Evolutionary conservation across 2,797 vertebrate species (phyloP).

Genomic region (Tangara arthus): DNA sequence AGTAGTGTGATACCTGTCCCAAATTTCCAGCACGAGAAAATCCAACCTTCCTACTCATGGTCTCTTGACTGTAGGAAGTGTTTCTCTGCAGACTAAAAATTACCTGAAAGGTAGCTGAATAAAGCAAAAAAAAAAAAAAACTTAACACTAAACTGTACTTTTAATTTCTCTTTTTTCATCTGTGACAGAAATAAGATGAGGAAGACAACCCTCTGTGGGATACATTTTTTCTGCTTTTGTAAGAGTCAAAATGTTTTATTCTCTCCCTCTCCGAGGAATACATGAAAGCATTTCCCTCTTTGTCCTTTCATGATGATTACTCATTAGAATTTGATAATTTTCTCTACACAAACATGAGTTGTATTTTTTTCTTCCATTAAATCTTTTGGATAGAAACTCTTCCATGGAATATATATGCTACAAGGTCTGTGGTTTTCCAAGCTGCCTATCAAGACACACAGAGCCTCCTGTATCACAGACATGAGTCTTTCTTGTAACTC

Average conservation of each 20-base stretch:
- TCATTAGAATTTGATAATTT: not conserved
- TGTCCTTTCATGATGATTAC: not conserved
- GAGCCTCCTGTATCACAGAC: conserved; percentile 12
- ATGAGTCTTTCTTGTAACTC: conserved; percentile 41
- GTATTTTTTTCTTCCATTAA: not conserved
- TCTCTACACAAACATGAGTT: not conserved
- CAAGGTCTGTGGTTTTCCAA: not conserved
- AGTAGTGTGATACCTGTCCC: not conserved
- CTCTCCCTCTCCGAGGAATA: not conserved
- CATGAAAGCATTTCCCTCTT: not conserved
- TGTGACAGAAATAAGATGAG: not conserved
- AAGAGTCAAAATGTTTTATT: not conserved
- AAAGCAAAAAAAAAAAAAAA: conserved; percentile 17
- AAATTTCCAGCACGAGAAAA: not conserved
- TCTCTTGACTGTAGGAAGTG: not conserved
- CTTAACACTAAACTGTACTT: not conserved
- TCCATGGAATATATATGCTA: not conserved
- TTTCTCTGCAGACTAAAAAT: not conserved
- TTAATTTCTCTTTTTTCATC: not conserved
- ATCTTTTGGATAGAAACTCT: not conserved
- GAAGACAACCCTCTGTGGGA: not conserved
- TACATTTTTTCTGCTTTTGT: not conserved
- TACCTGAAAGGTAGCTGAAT: not conserved
- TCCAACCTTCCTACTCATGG: not conserved
- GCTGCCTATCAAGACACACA: conserved; percentile 18